Evolutionary conservation across 1,140 invertebrate genomes (phyloP).

Genomic region (Pogonomyrmex barbatus): DNA sequence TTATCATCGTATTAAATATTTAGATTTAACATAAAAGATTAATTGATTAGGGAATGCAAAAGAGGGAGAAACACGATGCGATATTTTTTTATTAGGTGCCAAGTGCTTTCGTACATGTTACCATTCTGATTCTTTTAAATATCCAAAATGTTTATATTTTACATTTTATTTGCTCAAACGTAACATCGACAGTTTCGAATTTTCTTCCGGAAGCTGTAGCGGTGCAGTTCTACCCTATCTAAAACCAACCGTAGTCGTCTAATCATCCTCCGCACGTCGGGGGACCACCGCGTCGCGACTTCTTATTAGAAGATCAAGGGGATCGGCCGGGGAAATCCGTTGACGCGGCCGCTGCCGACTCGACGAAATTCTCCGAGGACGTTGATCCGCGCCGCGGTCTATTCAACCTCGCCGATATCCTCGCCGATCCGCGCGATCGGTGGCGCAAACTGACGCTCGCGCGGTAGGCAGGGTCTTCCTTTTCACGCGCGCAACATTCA

Average conservation of each 20-base stretch:
- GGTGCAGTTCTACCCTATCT: slow-evolving; percentile 3
- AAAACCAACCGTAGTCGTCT: slow-evolving; percentile 36
- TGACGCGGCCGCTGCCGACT: slow-evolving; percentile 37
- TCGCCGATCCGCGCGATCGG: slow-evolving; percentile 58
- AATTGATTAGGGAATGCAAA: neutral
- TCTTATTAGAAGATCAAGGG: slow-evolving; percentile 69
- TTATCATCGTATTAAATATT: neutral
- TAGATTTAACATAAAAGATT: neutral
- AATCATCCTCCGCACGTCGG: slow-evolving; percentile 35
- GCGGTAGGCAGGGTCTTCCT: slow-evolving; percentile 77
- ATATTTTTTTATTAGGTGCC: neutral
- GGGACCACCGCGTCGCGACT: slow-evolving; percentile 59
- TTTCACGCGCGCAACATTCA: slow-evolving; percentile 76
- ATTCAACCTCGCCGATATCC: slow-evolving; percentile 60
- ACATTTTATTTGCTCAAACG: neutral
- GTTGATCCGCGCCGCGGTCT: slow-evolving; percentile 66
- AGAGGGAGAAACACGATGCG: neutral
- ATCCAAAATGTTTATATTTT: neutral
- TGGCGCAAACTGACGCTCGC: slow-evolving; percentile 61
- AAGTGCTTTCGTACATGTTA: neutral
- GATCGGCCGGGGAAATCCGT: slow-evolving; percentile 63
- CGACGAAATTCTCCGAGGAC: slow-evolving; percentile 69
- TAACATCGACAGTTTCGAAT: neutral
- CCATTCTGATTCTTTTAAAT: neutral
- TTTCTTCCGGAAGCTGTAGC: slow-evolving; percentile 25